These are phyloP conservation scores for Danio kyathit DNA, from an alignment of 2,797 vertebrate genomes.

Conservation along the genomic window DNA sequence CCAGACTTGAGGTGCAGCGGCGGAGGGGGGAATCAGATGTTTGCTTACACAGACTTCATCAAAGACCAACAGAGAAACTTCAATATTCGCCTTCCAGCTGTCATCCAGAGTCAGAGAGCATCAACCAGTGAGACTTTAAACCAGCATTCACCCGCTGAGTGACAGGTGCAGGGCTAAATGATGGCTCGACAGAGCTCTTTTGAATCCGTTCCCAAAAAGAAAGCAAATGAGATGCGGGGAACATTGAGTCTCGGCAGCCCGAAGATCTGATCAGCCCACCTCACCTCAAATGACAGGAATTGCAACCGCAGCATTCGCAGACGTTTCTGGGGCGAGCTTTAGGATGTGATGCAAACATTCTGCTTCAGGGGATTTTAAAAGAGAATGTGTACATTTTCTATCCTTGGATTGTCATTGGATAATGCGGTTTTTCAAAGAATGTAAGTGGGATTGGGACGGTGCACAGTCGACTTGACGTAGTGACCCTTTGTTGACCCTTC, in stretches of 20 bases:
- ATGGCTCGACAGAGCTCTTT: slow-evolving; percentile 55
- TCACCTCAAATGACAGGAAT: slow-evolving; percentile 39
- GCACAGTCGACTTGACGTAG: background rate
- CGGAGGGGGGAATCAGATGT: slow-evolving; percentile 20
- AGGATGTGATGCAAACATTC: slow-evolving; percentile 39
- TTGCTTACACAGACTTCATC: slow-evolving; percentile 35
- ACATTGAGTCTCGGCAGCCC: slow-evolving; percentile 29
- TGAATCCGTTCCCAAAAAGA: slow-evolving; percentile 61
- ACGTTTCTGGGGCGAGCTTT: slow-evolving; percentile 6
- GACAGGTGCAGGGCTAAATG: slow-evolving; percentile 65
- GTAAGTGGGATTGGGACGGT: slow-evolving; percentile 3
- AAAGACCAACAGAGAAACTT: slow-evolving; percentile 59
- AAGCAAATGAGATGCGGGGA: slow-evolving; percentile 57
- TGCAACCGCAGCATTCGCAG: slow-evolving; percentile 18
- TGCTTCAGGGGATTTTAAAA: slow-evolving; percentile 29
- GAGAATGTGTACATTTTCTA: background rate
- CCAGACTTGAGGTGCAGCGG: slow-evolving; percentile 9
- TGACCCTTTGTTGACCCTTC: slow-evolving; percentile 41
- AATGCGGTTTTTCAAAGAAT: slow-evolving; percentile 4
- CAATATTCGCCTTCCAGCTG: slow-evolving; percentile 65
- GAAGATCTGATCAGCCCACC: slow-evolving; percentile 39
- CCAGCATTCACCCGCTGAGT: slow-evolving; percentile 48
- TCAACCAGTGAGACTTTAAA: slow-evolving; percentile 59
- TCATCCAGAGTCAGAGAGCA: slow-evolving; percentile 62
- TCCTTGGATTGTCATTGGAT: background rate